These are phyloP conservation scores for Candidula unifasciata DNA, from an alignment of 2,888 invertebrate genomes.

Conservation along the genomic window DNA sequence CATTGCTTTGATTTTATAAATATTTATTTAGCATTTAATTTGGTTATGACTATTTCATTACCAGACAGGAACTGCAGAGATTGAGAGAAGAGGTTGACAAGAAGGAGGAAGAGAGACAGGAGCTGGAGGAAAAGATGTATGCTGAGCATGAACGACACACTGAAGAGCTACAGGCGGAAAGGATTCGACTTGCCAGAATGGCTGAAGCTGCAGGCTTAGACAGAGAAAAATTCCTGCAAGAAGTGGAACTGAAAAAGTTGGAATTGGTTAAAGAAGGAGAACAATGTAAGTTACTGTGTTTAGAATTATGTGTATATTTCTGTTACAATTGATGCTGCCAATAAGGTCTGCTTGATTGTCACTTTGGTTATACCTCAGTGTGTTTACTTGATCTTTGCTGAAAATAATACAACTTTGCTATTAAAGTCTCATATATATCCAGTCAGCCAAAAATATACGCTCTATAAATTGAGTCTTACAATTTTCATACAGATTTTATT, in stretches of 20 bases:
- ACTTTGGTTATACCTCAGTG: no score
- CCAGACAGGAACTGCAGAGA: slow-evolving; percentile 66
- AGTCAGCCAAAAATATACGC: no score
- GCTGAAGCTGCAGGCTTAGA: slow-evolving; percentile 62
- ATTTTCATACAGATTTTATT: no score
- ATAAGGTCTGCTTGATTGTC: not conserved
- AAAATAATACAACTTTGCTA: no score
- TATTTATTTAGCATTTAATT: no score
- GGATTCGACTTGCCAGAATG: slow-evolving; percentile 58
- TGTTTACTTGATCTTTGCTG: no score
- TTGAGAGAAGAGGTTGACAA: slow-evolving; percentile 62
- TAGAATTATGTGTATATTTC: not conserved
- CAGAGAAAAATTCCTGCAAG: slow-evolving; percentile 61
- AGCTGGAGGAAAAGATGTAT: slow-evolving; percentile 68
- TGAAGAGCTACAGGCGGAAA: slow-evolving; percentile 68
- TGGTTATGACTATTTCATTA: slow-evolving; percentile 23
- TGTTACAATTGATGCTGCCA: no score
- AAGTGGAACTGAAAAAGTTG: slow-evolving; percentile 59
- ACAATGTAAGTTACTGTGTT: slow-evolving; percentile 61
- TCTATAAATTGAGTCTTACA: no score
- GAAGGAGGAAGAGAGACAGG: slow-evolving; percentile 63
- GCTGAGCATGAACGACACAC: slow-evolving; percentile 63
- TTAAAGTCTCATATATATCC: no score
- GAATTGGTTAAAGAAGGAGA: slow-evolving; percentile 64
- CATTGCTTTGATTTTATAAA: no score